Evolutionary conservation across 1,140 invertebrate genomes (phyloP), one percentile per base, ranked within the genome.

Genomic region (Thaumatotibia leucotreta): DNA sequence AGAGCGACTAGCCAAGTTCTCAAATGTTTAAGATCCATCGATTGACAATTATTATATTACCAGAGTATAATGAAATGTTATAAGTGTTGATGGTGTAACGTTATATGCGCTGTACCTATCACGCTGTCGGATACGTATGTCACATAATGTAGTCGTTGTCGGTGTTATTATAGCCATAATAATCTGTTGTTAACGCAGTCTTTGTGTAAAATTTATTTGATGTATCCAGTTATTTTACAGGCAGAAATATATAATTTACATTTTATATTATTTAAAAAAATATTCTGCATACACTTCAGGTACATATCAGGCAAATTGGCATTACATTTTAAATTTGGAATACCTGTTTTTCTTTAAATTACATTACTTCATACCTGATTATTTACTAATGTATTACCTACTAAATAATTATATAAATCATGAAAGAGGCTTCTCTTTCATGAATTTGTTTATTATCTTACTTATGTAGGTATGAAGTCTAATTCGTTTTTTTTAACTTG

Each of bases 41-140:
- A 58, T 27, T 58, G 52, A 58, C 27, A 31, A 11, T 58, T 50
- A 33, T 33, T 11, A 45, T 45, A 45, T 45, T 45, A 45, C 20
- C 17, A 5, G 23, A 58, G 52, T 58, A 58, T 27, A 31, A 58
- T 58, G 23, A 58, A 58, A 23, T 58, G 52, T 58, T 58, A 50
- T 50, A 58, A 58, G 52, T 58, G 52, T 58, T 29, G 24, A 58
- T 58, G 52, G 52, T 58, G 52, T 58, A 58, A 58, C 52, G 52
- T 58, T 58, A 24, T 29, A 31, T 31, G 52, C 52, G 52, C 52
- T 58, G 52, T 58, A 58, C 52, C 23, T 58, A 58, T 58, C 52
- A 58, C 52, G 52, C 52, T 29, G 14, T 58, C 14, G 52, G 52
- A 54, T 14, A 58, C 52, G 52, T 58, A 29, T 58, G 52, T 58